Conservation (phyloP, 2,888 invertebrate species). For the Drosophila bunnanda region DNA sequence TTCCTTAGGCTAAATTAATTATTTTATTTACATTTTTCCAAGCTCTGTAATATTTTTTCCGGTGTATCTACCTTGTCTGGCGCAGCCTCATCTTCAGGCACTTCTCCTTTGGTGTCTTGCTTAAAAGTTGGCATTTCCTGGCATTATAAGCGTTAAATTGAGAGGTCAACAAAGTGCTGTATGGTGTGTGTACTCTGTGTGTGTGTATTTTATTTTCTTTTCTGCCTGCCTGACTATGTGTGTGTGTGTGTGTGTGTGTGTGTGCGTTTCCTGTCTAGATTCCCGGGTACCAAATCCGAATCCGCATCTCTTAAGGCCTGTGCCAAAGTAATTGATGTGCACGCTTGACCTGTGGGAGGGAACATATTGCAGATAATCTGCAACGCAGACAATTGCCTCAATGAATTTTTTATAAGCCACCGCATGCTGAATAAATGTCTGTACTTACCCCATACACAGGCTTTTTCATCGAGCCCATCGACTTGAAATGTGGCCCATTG, state of each 20-base stretch:
- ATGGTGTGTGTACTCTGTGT: slow-evolving; percentile 44
- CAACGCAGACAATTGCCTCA: slow-evolving; percentile 82
- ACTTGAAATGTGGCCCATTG: slow-evolving; percentile 74
- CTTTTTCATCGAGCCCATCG: slow-evolving; percentile 65
- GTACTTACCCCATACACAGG: slow-evolving; percentile 18
- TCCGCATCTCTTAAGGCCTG: slow-evolving; percentile 67
- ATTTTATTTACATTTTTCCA: not conserved
- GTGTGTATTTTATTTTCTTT: slow-evolving; percentile 29
- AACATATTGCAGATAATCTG: slow-evolving; percentile 83
- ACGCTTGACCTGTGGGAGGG: slow-evolving; percentile 84
- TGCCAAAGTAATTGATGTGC: slow-evolving; percentile 84
- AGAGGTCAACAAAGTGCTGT: slow-evolving; percentile 77
- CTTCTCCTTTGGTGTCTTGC: slow-evolving; percentile 39
- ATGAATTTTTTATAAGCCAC: slow-evolving; percentile 77
- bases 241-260: not conserved
- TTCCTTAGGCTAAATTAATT: not conserved
- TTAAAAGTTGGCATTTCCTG: slow-evolving; percentile 72
- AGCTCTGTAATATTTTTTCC: not conserved
- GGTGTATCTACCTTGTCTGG: slow-evolving; percentile 2
- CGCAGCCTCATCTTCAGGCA: slow-evolving; percentile 40
- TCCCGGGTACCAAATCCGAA: slow-evolving; percentile 40
- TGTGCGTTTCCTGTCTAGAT: slow-evolving; percentile 57
- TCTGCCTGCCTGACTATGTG: not conserved
- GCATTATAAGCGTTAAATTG: slow-evolving; percentile 82
- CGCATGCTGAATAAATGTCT: slow-evolving; percentile 50